Percentiles rank a stretch among this genome's conserved stretches.
Evolutionary conservation across 2,797 vertebrate species (phyloP).

Genomic region (Muraenolepis orangiensis): DNA sequence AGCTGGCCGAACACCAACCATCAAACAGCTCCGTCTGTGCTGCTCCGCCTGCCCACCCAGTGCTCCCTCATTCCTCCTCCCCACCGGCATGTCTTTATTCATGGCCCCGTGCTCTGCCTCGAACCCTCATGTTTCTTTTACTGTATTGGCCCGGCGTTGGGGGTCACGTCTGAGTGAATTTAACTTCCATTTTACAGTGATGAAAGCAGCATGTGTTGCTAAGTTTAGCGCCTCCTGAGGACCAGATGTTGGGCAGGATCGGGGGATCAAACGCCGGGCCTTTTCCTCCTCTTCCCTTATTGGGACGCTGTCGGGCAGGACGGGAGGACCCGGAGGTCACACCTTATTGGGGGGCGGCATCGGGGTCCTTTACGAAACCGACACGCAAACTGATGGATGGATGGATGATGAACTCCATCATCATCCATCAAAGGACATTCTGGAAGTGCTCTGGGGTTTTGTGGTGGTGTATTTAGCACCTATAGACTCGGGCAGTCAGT

Average conservation of each 20-base stretch:
- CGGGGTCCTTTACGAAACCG: conserved; percentile 32
- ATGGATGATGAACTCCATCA: no score
- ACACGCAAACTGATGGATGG: conserved; percentile 39
- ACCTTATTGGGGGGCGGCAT: conserved; percentile 18
- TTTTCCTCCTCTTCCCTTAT: conserved; percentile 25
- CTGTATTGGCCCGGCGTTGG: conserved; percentile 40
- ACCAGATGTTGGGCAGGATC: conserved; percentile 71
- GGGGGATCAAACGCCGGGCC: conserved; percentile 54
- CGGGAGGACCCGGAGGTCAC: conserved; percentile 37
- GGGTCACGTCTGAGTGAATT: conserved; percentile 59
- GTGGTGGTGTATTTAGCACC: background rate
- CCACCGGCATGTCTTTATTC: conserved; percentile 21
- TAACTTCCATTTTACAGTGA: conserved; percentile 65
- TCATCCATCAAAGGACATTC: conserved; percentile 12
- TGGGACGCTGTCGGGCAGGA: conserved; percentile 51
- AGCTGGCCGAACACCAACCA: conserved; percentile 25
- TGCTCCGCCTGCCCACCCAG: conserved; percentile 25
- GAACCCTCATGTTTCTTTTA: conserved; percentile 19
- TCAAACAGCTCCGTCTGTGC: conserved; percentile 18
- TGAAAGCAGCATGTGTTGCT: conserved; percentile 70
- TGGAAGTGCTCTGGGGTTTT: conserved; percentile 15
- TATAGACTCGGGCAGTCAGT: conserved; percentile 4
- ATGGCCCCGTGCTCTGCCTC: conserved; percentile 12
- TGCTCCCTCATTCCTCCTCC: conserved; percentile 16
- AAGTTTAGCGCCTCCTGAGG: conserved; percentile 65